Percentiles rank a stretch among this genome's conserved stretches.
These are phyloP conservation scores for Heliconius nattereri DNA, from an alignment of 1,140 invertebrate species.

Conservation along the genomic window DNA sequence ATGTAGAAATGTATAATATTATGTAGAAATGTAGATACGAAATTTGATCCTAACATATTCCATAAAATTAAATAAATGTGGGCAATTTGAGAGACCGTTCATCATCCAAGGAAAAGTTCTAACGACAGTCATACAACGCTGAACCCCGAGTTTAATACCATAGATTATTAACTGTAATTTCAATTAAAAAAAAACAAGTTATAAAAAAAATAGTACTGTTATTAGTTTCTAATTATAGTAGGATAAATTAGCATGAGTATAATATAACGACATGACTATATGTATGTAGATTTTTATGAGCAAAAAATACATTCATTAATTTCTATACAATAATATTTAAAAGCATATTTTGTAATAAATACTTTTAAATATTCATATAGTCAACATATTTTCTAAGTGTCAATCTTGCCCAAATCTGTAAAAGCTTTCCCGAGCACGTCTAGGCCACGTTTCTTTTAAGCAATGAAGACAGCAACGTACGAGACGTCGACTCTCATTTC, in stretches of 20 bases:
- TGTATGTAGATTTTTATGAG: too few relatives aligned
- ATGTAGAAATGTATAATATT: too few relatives aligned
- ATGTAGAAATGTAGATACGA: too few relatives aligned
- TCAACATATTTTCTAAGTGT: background rate
- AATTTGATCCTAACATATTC: constrained; percentile 31
- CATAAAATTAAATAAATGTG: constrained; percentile 63
- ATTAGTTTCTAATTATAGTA: too few relatives aligned
- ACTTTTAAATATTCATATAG: too few relatives aligned
- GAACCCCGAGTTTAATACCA: constrained; percentile 16
- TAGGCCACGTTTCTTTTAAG: constrained; percentile 27
- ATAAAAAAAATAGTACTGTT: background rate
- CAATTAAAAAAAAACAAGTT: constrained; percentile 17
- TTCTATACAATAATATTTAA: too few relatives aligned
- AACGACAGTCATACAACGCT: constrained; percentile 15
- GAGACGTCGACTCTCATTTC: constrained; percentile 30
- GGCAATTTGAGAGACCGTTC: constrained; percentile 53
- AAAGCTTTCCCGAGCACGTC: constrained; percentile 11
- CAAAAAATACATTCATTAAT: background rate
- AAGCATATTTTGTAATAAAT: too few relatives aligned
- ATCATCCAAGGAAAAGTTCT: constrained; percentile 27
- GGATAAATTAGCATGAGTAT: too few relatives aligned
- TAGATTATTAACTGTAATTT: constrained; percentile 21
- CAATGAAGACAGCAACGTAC: constrained; percentile 30
- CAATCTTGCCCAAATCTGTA: constrained; percentile 7
- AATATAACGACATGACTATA: too few relatives aligned